Conservation (phyloP, 2,113 vertebrate genomes). For the Periophthalmodon schlosseri region DNA sequence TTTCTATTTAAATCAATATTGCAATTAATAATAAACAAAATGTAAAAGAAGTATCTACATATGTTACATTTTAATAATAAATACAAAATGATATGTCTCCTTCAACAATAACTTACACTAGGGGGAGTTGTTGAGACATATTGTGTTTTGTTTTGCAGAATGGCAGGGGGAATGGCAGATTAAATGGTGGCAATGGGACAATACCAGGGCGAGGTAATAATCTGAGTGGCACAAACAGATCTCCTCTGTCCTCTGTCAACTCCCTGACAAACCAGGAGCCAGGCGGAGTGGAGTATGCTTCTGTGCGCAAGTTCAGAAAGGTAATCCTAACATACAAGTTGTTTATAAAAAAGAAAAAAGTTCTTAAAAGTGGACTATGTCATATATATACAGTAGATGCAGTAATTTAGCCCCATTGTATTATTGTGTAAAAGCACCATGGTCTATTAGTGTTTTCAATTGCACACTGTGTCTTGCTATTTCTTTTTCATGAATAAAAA, state of each 20-base stretch:
- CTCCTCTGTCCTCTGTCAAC: conserved; percentile 61
- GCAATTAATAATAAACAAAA: too few relatives aligned
- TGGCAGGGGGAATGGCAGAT: conserved; percentile 61
- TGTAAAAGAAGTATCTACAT: too few relatives aligned
- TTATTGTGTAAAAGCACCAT: too few relatives aligned
- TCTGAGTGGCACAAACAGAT: conserved; percentile 42
- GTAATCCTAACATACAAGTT: conserved; percentile 34
- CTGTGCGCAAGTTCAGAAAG: conserved; percentile 76
- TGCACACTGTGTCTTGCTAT: too few relatives aligned
- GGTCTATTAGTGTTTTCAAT: too few relatives aligned
- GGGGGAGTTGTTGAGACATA: conserved; percentile 1
- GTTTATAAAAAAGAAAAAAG: neutral
- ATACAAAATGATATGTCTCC: too few relatives aligned
- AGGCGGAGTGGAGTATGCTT: conserved; percentile 70
- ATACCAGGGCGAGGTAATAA: conserved; percentile 49
- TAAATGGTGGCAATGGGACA: conserved; percentile 48
- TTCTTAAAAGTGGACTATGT: neutral
- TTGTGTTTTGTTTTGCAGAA: conserved; percentile 39
- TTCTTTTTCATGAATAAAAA: too few relatives aligned
- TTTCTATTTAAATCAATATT: too few relatives aligned
- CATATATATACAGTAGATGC: neutral
- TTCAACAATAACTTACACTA: neutral
- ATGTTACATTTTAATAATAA: too few relatives aligned
- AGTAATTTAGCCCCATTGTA: neutral
- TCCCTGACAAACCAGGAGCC: conserved; percentile 59